Conservation (phyloP, 2,888 invertebrate genomes). For the Parelbella ahira region DNA sequence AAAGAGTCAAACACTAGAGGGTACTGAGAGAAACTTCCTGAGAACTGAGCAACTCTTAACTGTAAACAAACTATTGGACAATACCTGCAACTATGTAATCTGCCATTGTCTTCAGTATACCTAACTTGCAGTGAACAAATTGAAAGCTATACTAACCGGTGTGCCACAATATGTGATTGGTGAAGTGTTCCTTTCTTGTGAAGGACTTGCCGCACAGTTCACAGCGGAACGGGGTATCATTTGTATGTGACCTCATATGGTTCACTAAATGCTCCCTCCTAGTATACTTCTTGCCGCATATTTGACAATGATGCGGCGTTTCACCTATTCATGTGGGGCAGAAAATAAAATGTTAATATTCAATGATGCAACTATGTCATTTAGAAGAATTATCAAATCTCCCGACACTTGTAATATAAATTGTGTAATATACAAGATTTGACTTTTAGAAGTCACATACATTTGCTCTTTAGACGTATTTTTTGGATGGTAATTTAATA, state of each 20-base stretch:
- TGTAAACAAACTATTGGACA: too few relatives aligned
- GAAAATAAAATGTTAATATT: conserved; percentile 75
- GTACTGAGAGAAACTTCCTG: neutral
- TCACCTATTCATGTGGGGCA: conserved; percentile 83
- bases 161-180: conserved; percentile 94
- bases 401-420: conserved; percentile 20
- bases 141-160: conserved; percentile 81
- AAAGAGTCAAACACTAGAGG: too few relatives aligned
- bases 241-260: conserved; percentile 93
- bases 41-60: too few relatives aligned
- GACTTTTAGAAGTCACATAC: neutral
- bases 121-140: too few relatives aligned
- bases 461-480: conserved; percentile 9
- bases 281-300: conserved; percentile 93
- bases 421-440: neutral
- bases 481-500: conserved; percentile 42
- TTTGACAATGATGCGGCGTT: conserved; percentile 92
- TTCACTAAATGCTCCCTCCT: conserved; percentile 93
- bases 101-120: too few relatives aligned
- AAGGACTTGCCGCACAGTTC: conserved; percentile 94
- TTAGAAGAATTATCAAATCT: conserved; percentile 39
- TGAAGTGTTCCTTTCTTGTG: conserved; percentile 93
- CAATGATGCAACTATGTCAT: conserved; percentile 74
- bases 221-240: conserved; percentile 92
- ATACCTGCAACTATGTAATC: neutral